Evolutionary conservation across 2,888 invertebrate species (phyloP).

Genomic region (Lomographa bimaculata): DNA sequence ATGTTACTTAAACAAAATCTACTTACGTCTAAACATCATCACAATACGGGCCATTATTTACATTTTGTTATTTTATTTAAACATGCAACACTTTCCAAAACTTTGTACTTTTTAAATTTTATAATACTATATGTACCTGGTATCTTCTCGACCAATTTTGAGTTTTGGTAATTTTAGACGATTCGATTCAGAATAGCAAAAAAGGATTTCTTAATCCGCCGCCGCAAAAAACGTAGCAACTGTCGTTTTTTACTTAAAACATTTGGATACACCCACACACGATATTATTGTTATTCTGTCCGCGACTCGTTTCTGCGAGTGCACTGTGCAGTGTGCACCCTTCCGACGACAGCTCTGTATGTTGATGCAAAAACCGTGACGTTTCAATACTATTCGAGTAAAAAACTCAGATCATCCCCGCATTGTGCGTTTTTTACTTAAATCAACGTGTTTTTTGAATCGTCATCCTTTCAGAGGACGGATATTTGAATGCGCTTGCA

Average conservation of each 20-base stretch:
- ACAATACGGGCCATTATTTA: no score
- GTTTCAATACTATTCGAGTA: constrained; percentile 53
- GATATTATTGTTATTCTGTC: no score
- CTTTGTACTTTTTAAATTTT: no score
- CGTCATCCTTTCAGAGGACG: constrained; percentile 36
- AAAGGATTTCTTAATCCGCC: constrained; percentile 33
- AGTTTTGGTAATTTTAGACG: constrained; percentile 39
- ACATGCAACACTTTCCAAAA: no score
- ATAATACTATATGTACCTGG: no score
- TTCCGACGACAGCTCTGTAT: constrained; percentile 36
- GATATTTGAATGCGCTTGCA: constrained; percentile 46
- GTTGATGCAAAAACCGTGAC: constrained; percentile 52
- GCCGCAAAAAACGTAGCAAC: constrained; percentile 51
- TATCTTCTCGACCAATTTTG: constrained; percentile 9
- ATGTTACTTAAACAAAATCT: no score
- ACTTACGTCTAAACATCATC: no score
- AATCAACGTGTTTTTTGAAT: constrained; percentile 29
- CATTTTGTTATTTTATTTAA: no score
- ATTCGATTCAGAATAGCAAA: constrained; percentile 28
- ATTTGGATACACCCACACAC: constrained; percentile 36
- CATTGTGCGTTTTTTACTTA: constrained; percentile 31
- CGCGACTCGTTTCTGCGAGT: constrained; percentile 40
- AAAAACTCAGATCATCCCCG: constrained; percentile 14
- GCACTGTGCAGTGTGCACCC: constrained; percentile 58
- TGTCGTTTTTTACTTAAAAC: constrained; percentile 46